phyloP scores from a whole-genome alignment of 2,888 invertebrate genomes.

The Pantelozetes paolii region DNA sequence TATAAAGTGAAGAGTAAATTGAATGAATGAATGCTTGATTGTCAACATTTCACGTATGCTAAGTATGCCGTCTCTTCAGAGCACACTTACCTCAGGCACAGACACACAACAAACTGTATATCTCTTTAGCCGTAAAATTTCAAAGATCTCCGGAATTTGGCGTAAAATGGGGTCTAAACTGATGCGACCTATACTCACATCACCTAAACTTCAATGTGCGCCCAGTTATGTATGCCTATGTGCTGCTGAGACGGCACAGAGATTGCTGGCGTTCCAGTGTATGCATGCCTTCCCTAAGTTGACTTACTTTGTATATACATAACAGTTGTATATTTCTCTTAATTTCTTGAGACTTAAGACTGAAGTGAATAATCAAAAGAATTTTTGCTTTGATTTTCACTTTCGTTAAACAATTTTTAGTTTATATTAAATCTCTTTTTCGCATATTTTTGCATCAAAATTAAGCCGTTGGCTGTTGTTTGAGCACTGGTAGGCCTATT shows the following conservation, averaged over 20 bases:
- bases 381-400: background rate
- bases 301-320: conserved; percentile 18
- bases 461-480: background rate
- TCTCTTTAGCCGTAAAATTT: conserved; percentile 24
- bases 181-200: background rate
- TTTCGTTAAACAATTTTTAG: background rate
- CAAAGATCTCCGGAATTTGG: conserved; percentile 22
- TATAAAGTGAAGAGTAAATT: background rate
- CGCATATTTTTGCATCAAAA: background rate
- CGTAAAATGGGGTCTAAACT: conserved; percentile 11
- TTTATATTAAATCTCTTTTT: background rate
- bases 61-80: background rate
- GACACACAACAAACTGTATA: conserved; percentile 11
- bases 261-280: conserved; percentile 21
- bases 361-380: background rate
- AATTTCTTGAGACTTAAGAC: background rate
- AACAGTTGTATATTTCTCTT: conserved; percentile 18
- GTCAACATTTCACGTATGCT: conserved; percentile 29
- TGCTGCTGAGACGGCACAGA: background rate
- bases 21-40: conserved; percentile 20
- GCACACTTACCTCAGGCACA: conserved; percentile 14
- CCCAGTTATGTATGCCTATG: background rate
- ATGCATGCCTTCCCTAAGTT: conserved; percentile 19
- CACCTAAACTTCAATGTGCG: background rate
- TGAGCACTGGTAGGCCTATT: background rate